Evolutionary conservation across 1,140 invertebrate genomes (phyloP).

Genomic region (Meloidogyne hapla): DNA sequence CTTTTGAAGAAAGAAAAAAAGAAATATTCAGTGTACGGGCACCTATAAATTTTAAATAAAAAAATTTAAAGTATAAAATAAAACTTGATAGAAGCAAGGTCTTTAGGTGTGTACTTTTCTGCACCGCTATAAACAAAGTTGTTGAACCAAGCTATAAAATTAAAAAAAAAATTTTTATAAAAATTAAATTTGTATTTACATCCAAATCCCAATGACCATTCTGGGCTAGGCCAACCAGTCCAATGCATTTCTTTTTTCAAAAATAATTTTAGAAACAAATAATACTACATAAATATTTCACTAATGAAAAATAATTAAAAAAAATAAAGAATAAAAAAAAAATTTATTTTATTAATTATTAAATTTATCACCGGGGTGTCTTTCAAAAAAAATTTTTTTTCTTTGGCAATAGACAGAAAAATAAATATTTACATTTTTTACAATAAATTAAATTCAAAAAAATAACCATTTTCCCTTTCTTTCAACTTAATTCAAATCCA

Average conservation of each 20-base stretch:
- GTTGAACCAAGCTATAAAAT: not conserved
- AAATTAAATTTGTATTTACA: not conserved
- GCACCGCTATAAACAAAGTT: not conserved
- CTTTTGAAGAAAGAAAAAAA: not conserved
- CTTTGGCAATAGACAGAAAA: too few species aligned
- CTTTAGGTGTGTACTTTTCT: not conserved
- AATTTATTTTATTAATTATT: not conserved
- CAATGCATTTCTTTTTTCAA: not conserved
- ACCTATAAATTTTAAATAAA: not conserved
- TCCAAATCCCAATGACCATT: not conserved
- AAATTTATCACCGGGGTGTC: not conserved
- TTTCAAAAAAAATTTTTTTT: not conserved
- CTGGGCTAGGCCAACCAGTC: not conserved
- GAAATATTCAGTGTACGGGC: not conserved
- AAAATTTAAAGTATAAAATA: too few species aligned
- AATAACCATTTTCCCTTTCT: not conserved
- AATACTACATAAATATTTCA: not conserved
- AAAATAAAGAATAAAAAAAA: not conserved
- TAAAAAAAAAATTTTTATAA: not conserved
- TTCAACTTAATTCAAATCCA: conserved; percentile 83
- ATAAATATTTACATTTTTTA: not conserved
- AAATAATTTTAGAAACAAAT: not conserved
- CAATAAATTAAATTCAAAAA: conserved; percentile 6
- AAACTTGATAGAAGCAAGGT: not conserved
- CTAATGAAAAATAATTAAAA: not conserved